Evolutionary conservation across 2,797 vertebrate species (phyloP), one percentile per base, ranked within the genome.

Genomic region (Enteromius viviparus): DNA sequence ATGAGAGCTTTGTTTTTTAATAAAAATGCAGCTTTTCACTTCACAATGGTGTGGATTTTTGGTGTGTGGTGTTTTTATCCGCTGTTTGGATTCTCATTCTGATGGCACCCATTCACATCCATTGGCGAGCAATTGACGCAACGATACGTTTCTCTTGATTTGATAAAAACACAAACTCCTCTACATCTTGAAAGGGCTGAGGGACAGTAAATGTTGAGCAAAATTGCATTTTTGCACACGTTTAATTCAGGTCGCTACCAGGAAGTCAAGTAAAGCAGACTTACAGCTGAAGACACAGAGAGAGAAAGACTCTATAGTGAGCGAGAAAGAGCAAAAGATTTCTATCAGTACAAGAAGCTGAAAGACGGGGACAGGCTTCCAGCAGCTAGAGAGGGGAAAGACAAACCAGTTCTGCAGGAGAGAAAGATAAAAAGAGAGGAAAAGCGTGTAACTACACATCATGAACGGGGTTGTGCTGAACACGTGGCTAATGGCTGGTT

Each of bases 381-480:
- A 92, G 89, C 84, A 76, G 85, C 88, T 86, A 88, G 40, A 92
- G 88, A 91, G 87, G 75, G 77, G 84, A 81, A 74, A 81, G 69
- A 83, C 65, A 89, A 86, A 87, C 87, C 85, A 78, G 87, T 88
- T 91, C 87, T 91, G 89, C 90, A 89, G 92, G 88, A 86, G 37
- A 84, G 83, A 90, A 78, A 92, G 86, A 89, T 9, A 79, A 72
- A 40, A n/a, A 84, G 12, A 64, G 19, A 71, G 72, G 32, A 70
- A 34, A 72, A 62, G 15, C 88, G 84, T 88, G 85, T 91, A 90
- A 92, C 86, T 76, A 58, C 74, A 76, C 6, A 23, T 17, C 32
- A 32, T 71, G 51, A 85, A 83, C 84, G 51, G 60, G 34, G 45
- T 89, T 79, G 85, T 88, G 84, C 89, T 90, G 85, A 37, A 34